Evolutionary conservation across 2,888 invertebrate species (phyloP), one percentile per base, ranked within the genome.

Genomic region (Hydropsyche betteni): DNA sequence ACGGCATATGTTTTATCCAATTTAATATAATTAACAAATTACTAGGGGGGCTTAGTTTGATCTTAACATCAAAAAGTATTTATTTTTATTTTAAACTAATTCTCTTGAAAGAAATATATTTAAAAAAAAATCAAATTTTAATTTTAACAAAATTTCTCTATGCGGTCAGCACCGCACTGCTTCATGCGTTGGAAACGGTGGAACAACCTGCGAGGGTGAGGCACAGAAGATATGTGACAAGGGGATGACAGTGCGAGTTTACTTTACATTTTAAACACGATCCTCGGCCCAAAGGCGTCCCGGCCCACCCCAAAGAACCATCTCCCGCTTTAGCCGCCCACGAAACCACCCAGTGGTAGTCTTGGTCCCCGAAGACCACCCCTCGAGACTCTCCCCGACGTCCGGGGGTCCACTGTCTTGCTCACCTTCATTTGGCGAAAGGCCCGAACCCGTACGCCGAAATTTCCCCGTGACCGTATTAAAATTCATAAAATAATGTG

Each of bases 191-290:
- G 58, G 34, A 58, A 72, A 58, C 55, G n/a, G 71, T 34, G 34
- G 16, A 71, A 71, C 53, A 55, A 55, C 55, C 14, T 12, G 52
- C n/a, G 38, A 51, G 70, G 72, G 72, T 72, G 61, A 58, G 72
- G 44, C 73, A 12, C 16, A 73, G 77, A 64, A 74, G 77, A 79
- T 79, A 76, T 79, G 79, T 79, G 79, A 79, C 79, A 79, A 78
- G 77, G 78, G 79, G 79, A 79, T 79, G 79, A 79, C 79, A 79
- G 77, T 78, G 77, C 77, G 76, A 76, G 77, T 79, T 77, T 79
- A 79, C 79, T 79, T 79, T 79, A 79, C 79, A 79, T 79, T 79
- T 79, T 79, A 79, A 79, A 77, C 79, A 79, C 77, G 76, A 77
- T 73, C 77, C 77, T 74, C 68, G 68, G 68, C 51, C 74, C 74